Evolutionary conservation across 2,888 invertebrate species (phyloP).

Genomic region (Hipparchia semele): DNA sequence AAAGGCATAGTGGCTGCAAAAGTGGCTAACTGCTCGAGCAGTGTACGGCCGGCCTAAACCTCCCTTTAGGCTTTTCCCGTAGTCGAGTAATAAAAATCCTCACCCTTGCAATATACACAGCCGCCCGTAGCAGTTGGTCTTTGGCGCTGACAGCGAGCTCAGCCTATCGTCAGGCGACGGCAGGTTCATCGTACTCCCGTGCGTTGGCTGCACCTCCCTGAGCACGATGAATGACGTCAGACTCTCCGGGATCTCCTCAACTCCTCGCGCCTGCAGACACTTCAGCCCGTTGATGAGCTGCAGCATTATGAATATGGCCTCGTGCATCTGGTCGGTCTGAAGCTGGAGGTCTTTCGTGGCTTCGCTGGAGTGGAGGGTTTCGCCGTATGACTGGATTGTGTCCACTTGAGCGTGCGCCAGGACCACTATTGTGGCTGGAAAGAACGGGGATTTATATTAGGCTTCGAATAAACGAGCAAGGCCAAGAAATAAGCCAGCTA

Average conservation of each 20-base stretch:
- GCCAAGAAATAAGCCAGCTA: no score
- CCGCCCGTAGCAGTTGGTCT: constrained; percentile 82
- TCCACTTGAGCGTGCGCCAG: constrained; percentile 89
- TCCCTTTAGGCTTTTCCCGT: no score
- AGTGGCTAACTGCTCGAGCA: no score
- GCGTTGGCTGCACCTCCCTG: constrained; percentile 76
- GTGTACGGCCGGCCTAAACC: no score
- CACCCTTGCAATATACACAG: constrained; percentile 90
- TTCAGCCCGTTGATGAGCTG: constrained; percentile 92
- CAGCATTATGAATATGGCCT: constrained; percentile 90
- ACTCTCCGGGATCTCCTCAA: constrained; percentile 89
- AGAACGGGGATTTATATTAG: constrained; percentile 2
- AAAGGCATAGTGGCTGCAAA: no score
- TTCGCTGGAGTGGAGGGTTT: constrained; percentile 82
- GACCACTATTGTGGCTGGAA: constrained; percentile 90
- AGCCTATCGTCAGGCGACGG: constrained; percentile 70
- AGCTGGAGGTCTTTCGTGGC: constrained; percentile 70
- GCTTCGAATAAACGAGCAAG: no score
- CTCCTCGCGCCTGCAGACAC: constrained; percentile 91
- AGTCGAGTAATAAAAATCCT: constrained; percentile 44
- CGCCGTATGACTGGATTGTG: constrained; percentile 88
- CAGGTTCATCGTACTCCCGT: constrained; percentile 53
- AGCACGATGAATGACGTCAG: constrained; percentile 89
- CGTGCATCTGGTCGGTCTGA: constrained; percentile 82
- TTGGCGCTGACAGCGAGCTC: constrained; percentile 74